Conservation (phyloP, 2,797 vertebrate genomes). For the Alcedo atthis region DNA sequence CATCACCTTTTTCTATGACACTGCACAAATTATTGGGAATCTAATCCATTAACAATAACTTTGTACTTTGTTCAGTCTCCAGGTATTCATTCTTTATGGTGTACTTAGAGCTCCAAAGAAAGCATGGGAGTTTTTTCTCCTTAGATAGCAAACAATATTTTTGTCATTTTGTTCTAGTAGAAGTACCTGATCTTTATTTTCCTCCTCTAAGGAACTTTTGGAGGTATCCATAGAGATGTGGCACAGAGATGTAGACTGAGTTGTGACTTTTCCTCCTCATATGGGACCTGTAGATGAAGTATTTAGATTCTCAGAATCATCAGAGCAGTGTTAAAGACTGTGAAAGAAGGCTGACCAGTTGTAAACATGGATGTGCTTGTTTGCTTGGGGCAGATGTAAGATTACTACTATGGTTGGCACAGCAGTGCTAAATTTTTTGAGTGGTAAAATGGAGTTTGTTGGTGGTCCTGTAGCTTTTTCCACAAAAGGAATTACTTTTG, state of each 20-base stretch:
- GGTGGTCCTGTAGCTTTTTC: constrained; percentile 27
- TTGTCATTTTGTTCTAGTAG: neutral
- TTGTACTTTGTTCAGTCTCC: neutral
- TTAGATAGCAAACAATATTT: neutral
- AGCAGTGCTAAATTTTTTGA: neutral
- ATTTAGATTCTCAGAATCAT: neutral
- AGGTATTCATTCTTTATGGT: neutral
- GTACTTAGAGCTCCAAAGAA: neutral
- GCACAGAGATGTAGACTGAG: neutral
- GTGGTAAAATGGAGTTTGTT: neutral
- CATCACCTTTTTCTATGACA: neutral
- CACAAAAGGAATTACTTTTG: constrained; percentile 22
- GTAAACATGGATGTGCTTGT: neutral
- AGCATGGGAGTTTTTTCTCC: fast-evolving
- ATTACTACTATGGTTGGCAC: neutral
- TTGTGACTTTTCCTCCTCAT: neutral
- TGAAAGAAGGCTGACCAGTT: neutral
- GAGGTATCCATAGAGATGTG: neutral
- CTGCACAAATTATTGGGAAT: neutral
- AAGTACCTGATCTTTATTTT: neutral
- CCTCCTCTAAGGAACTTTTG: neutral
- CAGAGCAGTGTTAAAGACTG: neutral
- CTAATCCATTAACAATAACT: neutral
- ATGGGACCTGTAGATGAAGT: neutral
- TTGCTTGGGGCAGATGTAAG: neutral